Base-by-base conservation (phyloP, 1,140 invertebrate species). In the Stenopsyche tienmushanensis region DNA sequence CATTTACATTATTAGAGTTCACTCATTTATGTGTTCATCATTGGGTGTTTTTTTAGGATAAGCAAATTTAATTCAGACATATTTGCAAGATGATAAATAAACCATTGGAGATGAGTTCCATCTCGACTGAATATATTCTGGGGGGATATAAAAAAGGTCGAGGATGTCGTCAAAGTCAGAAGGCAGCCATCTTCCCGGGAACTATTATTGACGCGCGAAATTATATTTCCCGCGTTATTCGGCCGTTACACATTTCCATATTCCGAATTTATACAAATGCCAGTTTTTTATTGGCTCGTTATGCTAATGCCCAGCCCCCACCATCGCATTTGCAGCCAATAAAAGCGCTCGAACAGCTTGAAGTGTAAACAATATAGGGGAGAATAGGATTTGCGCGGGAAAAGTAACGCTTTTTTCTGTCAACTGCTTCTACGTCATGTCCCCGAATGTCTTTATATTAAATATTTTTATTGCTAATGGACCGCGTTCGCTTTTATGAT, bases 201-300 rank as follows among this genome's bases (percentile, higher is more conserved):
- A 23, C 39, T 60, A 60, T 60, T 44, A 44, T 60, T 41, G 42
- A 60, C 17, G 57, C 10, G 53, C 25, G 21, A 42, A 60, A 60
- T 60, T 60, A 60, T 47, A 47, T 20, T 5, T 29, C 10, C 29
- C 52, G 52, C 21, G 20, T 47, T 57, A 41, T 42, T 17, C 29
- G 29, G 17, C 24, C 50, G 24, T 53, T 60, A 60, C 42, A 47
- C 57, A 60, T 34, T 47, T 34, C 47, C 57, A 60, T 39, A 60
- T 60, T 39, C 23, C 17, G 21, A 60, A 60, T 60, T 60, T 60
- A 60, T 60, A 60, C 57, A 60, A 60, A 60, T 60, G 57, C 57
- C 57, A 15, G 57, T 39, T 60, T 60, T 60, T 60, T 60, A 60
- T 60, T 45, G 42, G 42, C 21, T 39, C 42, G 57, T 60, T 60